phyloP scores from a whole-genome alignment of 2,113 vertebrate genomes.

The Onychorhynchus coronatus region DNA sequence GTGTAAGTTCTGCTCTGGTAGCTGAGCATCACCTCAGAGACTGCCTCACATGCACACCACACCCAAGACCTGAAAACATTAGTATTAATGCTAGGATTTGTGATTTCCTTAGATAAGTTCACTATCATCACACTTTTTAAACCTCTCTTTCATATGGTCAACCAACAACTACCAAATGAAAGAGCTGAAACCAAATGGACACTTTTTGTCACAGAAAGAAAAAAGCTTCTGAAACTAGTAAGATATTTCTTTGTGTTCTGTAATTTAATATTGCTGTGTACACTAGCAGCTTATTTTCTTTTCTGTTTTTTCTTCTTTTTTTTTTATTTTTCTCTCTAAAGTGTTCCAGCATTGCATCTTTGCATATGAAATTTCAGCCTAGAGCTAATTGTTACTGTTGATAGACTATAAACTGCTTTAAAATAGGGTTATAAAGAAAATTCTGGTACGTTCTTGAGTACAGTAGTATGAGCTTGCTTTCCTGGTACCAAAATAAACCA shows the following conservation, averaged over 20 bases:
- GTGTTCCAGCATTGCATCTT: neutral
- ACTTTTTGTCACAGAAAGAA: neutral
- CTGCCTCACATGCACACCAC: neutral
- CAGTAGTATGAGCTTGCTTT: neutral
- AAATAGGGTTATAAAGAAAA: neutral
- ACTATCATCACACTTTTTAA: neutral
- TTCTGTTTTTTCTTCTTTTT: accelerated
- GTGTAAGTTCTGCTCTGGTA: neutral
- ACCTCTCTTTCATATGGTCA: neutral
- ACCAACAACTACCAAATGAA: neutral
- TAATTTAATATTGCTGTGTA: neutral
- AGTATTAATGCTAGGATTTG: neutral
- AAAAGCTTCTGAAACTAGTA: neutral
- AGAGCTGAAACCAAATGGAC: neutral
- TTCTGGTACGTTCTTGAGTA: neutral
- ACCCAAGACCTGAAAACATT: neutral
- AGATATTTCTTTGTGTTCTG: neutral
- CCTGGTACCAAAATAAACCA: neutral
- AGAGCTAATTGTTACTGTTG: constrained; percentile 6
- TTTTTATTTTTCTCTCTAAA: neutral
- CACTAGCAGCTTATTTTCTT: neutral
- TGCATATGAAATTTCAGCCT: constrained; percentile 29
- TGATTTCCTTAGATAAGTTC: neutral
- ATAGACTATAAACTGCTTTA: neutral
- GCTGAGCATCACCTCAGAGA: neutral